phyloP scores from a whole-genome alignment of 2,888 invertebrate species.

The Clusia tigrina region DNA sequence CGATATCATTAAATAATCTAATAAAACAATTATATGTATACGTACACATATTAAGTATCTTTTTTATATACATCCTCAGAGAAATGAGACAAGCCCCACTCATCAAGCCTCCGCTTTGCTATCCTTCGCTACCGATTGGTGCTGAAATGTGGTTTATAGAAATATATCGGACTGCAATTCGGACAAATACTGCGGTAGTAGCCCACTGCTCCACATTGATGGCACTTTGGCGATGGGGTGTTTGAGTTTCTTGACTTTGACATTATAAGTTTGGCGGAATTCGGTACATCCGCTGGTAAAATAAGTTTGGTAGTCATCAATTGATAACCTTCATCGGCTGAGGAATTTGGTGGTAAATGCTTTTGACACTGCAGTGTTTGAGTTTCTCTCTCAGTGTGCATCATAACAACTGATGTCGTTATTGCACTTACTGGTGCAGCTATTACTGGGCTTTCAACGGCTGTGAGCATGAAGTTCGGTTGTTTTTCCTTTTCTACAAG shows the following conservation, averaged over 20 bases:
- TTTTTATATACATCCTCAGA: neutral
- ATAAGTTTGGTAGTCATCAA: slow-evolving; percentile 32
- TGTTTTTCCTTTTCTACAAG: neutral
- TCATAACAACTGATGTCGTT: too few species aligned
- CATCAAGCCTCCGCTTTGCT: neutral
- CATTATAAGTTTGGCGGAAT: slow-evolving; percentile 20
- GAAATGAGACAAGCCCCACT: neutral
- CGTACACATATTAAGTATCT: slow-evolving; percentile 18
- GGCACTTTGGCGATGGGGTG: slow-evolving; percentile 28
- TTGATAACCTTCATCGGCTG: slow-evolving; percentile 6
- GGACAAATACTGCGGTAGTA: slow-evolving; percentile 35
- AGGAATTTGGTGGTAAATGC: neutral
- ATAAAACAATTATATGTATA: slow-evolving; percentile 22
- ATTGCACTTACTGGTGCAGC: neutral
- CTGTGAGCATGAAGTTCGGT: slow-evolving; percentile 13
- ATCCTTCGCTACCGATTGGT: neutral
- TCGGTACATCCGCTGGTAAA: slow-evolving; percentile 27
- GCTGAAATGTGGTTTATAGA: slow-evolving; percentile 11
- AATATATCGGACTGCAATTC: slow-evolving; percentile 35
- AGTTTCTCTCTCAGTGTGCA: neutral
- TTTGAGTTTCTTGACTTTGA: slow-evolving; percentile 25
- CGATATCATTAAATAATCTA: slow-evolving; percentile 21
- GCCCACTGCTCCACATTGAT: slow-evolving; percentile 35
- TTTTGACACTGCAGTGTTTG: neutral
- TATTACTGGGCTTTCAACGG: neutral